These are phyloP conservation scores for Plagiodera versicolora DNA, from an alignment of 2,888 invertebrate species.

Conservation along the genomic window DNA sequence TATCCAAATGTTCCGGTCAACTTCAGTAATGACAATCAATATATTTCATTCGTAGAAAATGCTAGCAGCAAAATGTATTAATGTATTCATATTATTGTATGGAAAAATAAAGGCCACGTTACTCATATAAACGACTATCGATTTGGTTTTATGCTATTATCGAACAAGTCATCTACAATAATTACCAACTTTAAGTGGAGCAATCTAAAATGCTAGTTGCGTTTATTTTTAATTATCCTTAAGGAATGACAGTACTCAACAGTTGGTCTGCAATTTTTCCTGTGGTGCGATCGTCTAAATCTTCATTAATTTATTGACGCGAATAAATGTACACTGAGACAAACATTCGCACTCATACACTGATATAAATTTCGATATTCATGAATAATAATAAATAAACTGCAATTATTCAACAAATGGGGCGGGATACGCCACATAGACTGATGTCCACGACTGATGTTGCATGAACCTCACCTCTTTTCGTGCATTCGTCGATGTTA, in stretches of 20 bases:
- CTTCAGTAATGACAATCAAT: too few relatives aligned
- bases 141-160: not conserved
- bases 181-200: not conserved
- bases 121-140: not conserved
- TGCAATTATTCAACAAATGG: too few relatives aligned
- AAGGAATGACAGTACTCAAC: conserved; percentile 14
- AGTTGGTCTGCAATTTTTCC: conserved; percentile 18
- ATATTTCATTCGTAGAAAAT: too few relatives aligned
- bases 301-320: conserved; percentile 11
- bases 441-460: too few relatives aligned
- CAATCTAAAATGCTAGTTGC: not conserved
- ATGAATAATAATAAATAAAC: too few relatives aligned
- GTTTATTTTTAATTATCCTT: not conserved
- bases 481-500: too few relatives aligned
- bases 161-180: not conserved
- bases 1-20: too few relatives aligned
- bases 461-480: too few relatives aligned
- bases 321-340: conserved; percentile 3
- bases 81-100: not conserved
- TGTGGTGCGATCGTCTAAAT: not conserved
- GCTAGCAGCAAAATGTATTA: not conserved
- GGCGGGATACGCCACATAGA: too few relatives aligned
- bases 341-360: not conserved
- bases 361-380: too few relatives aligned
- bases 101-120: not conserved